A percentile compares a stretch with the other conserved stretches of the same genome.
phyloP scores from a whole-genome alignment of 2,113 vertebrate genomes.

The Mohoua ochrocephala region DNA sequence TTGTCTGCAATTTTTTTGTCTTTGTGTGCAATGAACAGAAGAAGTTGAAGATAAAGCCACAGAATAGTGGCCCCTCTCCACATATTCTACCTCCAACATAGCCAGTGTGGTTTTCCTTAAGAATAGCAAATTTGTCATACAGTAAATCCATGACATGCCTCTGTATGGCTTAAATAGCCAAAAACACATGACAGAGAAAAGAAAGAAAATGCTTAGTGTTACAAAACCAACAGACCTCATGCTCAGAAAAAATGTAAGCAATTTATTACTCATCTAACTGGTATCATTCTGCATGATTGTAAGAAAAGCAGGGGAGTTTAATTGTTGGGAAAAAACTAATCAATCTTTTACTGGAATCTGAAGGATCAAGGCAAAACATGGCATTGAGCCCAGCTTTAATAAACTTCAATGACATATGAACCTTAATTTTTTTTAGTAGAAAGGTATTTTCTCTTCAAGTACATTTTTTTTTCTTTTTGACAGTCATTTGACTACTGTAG shows the following conservation, averaged over 20 bases:
- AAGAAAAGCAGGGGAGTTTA: not conserved
- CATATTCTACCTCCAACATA: not conserved
- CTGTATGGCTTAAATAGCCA: not conserved
- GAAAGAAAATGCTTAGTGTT: slow-evolving; percentile 14
- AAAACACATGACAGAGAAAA: slow-evolving; percentile 5
- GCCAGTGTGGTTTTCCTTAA: not conserved
- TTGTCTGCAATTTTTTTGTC: not conserved
- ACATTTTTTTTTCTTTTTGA: not conserved
- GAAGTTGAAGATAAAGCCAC: not conserved
- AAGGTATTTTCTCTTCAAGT: not conserved
- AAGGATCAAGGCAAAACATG: slow-evolving; percentile 1
- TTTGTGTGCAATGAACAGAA: not conserved
- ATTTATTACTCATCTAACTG: slow-evolving; percentile 28
- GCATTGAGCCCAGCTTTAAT: slow-evolving; percentile 16
- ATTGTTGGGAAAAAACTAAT: not conserved
- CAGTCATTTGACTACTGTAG: not conserved
- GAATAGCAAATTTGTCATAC: not conserved
- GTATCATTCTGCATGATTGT: not conserved
- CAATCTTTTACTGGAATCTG: slow-evolving; percentile 1
- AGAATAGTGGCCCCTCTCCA: not conserved
- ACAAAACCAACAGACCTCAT: slow-evolving; percentile 15
- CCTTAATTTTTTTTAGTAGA: not conserved
- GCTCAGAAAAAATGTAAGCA: not conserved
- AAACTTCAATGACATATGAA: slow-evolving; percentile 9
- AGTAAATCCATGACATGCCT: not conserved